Percentiles rank a stretch among this genome's conserved stretches.
Evolutionary conservation across 2,797 vertebrate species (phyloP).

Genomic region (Cryptoprocta ferox): DNA sequence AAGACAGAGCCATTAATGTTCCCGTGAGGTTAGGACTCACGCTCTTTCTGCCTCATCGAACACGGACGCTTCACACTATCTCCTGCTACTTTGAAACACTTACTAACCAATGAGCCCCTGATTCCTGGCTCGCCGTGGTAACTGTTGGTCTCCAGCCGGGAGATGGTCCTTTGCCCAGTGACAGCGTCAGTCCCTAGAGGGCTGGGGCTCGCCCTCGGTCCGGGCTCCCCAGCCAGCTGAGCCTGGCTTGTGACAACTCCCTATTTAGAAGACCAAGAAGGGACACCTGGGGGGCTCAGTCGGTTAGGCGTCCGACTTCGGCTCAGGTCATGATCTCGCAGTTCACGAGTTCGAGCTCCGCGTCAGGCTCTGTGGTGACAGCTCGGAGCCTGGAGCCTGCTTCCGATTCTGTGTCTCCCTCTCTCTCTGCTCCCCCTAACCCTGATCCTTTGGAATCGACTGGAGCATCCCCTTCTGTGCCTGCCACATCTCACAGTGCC

Average conservation of each 20-base stretch:
- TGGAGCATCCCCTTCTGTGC: rapidly evolving
- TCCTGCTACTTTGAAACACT: background rate
- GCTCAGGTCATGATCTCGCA: too few species aligned
- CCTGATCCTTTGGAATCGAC: too few species aligned
- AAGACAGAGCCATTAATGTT: background rate
- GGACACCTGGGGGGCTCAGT: too few species aligned
- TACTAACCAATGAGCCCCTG: background rate
- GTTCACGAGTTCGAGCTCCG: rapidly evolving
- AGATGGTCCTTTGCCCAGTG: background rate
- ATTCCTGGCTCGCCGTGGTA: rapidly evolving
- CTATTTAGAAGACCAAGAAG: background rate
- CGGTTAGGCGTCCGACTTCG: too few species aligned
- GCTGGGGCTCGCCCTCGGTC: background rate
- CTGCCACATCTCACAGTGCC: rapidly evolving
- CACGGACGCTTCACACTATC: background rate
- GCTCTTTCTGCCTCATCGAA: background rate
- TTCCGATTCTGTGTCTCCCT: too few species aligned
- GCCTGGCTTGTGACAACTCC: background rate
- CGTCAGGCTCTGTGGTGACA: too few species aligned
- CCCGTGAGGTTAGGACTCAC: background rate
- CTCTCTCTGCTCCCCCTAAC: too few species aligned
- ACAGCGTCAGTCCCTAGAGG: background rate
- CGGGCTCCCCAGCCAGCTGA: background rate
- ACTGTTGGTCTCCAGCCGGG: background rate
- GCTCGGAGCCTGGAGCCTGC: too few species aligned